Conservation (phyloP, 2,797 vertebrate species). For the Sebastes nivosus region DNA sequence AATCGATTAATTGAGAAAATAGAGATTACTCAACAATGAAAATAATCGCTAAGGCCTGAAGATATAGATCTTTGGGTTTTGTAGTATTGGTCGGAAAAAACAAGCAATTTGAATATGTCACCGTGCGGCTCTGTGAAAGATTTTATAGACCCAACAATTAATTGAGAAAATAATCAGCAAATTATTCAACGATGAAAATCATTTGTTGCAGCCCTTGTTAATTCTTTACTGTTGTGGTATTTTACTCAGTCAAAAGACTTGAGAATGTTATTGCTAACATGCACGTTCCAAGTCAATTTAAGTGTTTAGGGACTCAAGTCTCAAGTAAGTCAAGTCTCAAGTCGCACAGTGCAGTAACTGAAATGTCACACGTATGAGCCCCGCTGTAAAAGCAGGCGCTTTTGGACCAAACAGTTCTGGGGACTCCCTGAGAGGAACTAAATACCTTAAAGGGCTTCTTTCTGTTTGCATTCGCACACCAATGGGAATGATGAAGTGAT, state of each 20-base stretch:
- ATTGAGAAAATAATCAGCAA: background rate
- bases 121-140: background rate
- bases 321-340: background rate
- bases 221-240: background rate
- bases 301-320: background rate
- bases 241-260: background rate
- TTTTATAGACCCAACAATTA: background rate
- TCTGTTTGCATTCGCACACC: no score
- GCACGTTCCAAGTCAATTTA: background rate
- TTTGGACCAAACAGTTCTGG: no score
- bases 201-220: background rate
- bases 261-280: background rate
- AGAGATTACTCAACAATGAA: background rate
- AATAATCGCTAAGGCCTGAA: background rate
- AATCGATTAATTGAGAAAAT: fast-evolving
- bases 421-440: no score
- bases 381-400: background rate
- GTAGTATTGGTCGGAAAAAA: background rate
- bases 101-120: background rate
- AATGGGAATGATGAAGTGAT: no score
- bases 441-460: no score
- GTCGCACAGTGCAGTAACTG: background rate
- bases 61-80: no score
- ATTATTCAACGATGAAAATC: background rate
- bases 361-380: background rate